Conservation (phyloP, 2,797 vertebrate genomes). For the Dromococcyx pavoninus region DNA sequence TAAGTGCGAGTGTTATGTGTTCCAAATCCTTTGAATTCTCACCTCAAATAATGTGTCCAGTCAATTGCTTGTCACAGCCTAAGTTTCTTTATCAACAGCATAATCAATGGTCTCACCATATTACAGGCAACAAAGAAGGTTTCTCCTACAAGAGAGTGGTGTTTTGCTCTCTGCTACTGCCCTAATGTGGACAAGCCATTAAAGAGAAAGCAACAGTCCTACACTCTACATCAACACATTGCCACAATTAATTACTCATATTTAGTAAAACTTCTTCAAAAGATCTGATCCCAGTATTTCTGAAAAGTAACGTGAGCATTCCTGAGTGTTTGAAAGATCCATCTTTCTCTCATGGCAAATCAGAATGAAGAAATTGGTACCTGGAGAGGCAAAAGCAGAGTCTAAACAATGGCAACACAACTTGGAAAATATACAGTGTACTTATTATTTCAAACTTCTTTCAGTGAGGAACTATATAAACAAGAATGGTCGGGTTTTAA, state of each 20-base stretch:
- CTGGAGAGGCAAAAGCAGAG: neutral
- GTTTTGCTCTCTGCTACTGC: neutral
- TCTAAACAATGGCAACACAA: neutral
- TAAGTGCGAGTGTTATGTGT: neutral
- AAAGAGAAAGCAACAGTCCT: neutral
- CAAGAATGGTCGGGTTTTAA: neutral
- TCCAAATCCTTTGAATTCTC: neutral
- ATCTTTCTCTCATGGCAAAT: rapidly evolving
- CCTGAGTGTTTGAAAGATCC: neutral
- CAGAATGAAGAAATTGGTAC: neutral
- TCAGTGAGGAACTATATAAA: neutral
- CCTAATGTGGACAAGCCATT: neutral
- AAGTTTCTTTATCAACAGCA: neutral
- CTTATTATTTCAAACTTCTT: neutral
- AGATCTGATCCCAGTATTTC: neutral
- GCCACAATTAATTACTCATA: neutral
- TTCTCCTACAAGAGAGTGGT: neutral
- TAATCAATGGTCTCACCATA: neutral
- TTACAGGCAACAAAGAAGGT: neutral
- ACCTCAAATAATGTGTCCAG: neutral
- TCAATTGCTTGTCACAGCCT: conserved; percentile 9
- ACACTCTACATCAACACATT: neutral
- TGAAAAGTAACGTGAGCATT: neutral
- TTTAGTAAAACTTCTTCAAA: neutral
- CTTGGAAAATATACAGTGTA: neutral